Conservation (phyloP, 2,113 vertebrate genomes). For the Leptocoma aspasia region DNA sequence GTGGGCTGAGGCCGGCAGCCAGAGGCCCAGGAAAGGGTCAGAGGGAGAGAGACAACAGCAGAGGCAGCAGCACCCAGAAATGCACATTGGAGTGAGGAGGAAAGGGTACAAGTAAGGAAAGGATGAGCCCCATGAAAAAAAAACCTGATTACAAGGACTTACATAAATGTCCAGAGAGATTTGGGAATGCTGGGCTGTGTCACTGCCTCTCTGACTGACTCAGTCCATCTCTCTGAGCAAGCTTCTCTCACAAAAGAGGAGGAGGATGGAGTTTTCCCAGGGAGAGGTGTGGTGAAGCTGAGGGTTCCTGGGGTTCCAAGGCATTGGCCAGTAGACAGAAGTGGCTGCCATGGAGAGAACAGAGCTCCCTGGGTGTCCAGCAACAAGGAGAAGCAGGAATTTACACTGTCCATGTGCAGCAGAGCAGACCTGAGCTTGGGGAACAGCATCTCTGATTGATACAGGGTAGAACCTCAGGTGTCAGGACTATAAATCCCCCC, state of each 20-base stretch:
- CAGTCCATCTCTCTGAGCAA: background rate
- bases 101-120: background rate
- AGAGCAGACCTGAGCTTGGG: background rate
- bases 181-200: background rate
- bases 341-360: background rate
- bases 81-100: background rate
- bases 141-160: background rate
- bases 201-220: background rate
- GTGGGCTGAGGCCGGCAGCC: background rate
- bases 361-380: background rate
- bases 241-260: background rate
- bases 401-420: background rate
- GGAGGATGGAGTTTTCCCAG: background rate
- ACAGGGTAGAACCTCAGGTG: background rate
- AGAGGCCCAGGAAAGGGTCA: background rate
- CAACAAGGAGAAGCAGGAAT: background rate
- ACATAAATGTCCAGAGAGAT: background rate
- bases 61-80: background rate
- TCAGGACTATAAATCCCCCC: background rate
- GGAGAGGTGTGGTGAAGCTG: background rate
- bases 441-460: background rate
- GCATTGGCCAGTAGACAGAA: background rate
- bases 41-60: background rate
- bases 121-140: background rate
- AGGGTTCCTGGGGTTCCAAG: background rate